Conservation (phyloP, 2,888 invertebrate genomes). For the Tinea pellionella region DNA sequence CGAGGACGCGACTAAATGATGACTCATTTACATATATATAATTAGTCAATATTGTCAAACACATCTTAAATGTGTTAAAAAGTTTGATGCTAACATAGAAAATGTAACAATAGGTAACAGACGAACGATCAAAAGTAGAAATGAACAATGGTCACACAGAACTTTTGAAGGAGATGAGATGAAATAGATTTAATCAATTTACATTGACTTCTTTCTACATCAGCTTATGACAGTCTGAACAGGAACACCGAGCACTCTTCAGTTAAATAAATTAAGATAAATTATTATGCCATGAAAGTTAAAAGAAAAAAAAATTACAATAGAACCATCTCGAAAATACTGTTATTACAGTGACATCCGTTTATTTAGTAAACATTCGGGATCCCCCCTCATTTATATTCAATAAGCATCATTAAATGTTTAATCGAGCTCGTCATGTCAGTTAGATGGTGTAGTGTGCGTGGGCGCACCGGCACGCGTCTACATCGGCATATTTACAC, state of each 20-base stretch:
- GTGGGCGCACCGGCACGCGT: conserved; percentile 35
- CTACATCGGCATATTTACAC: conserved; percentile 55
- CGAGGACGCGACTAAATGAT: conserved; percentile 35
- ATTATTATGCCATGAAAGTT: too few species aligned
- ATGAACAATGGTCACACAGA: too few species aligned
- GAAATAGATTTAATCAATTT: too few species aligned
- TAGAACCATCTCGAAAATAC: background rate
- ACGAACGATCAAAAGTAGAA: too few species aligned
- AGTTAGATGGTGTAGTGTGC: conserved; percentile 21
- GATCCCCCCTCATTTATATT: conserved; percentile 34
- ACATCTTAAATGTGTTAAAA: background rate
- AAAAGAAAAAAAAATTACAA: too few species aligned
- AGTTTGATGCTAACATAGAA: too few species aligned
- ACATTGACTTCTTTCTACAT: too few species aligned
- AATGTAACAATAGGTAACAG: too few species aligned
- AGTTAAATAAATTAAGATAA: too few species aligned
- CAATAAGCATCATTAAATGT: conserved; percentile 30
- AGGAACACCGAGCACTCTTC: too few species aligned
- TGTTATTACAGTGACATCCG: conserved; percentile 24
- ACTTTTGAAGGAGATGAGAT: too few species aligned
- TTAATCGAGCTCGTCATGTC: conserved; percentile 32
- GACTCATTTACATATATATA: conserved; percentile 25
- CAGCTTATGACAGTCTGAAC: too few species aligned
- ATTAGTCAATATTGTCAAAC: background rate
- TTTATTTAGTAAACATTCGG: conserved; percentile 25